Conservation (phyloP, 2,888 invertebrate genomes). For the Pogonocherus hispidulus region DNA sequence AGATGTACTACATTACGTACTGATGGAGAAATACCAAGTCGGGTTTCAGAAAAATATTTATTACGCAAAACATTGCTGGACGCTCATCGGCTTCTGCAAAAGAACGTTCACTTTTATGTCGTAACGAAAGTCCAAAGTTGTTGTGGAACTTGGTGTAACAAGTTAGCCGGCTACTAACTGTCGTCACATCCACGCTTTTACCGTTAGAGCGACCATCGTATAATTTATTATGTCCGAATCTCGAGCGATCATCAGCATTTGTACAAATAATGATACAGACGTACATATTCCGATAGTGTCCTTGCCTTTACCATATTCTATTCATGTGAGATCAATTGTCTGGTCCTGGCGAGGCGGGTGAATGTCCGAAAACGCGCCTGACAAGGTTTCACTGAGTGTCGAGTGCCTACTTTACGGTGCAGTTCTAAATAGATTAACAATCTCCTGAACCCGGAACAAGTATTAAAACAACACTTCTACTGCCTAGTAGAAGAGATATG, state of each 20-base stretch:
- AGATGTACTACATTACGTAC: too few species aligned
- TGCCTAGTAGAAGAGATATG: not conserved
- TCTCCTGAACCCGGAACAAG: conserved; percentile 9
- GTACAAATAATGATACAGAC: conserved; percentile 11
- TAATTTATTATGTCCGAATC: conserved; percentile 15
- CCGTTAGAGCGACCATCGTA: not conserved
- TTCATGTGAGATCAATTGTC: conserved; percentile 16
- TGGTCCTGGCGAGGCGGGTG: conserved; percentile 5
- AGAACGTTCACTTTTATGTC: too few species aligned
- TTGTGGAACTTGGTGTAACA: too few species aligned
- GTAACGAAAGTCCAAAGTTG: too few species aligned
- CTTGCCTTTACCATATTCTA: conserved; percentile 13
- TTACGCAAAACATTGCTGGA: too few species aligned
- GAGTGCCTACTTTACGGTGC: conserved; percentile 4
- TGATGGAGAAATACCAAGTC: too few species aligned
- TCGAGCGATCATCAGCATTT: conserved; percentile 1
- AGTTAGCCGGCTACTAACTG: not conserved
- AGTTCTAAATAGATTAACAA: conserved; percentile 17
- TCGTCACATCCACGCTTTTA: not conserved
- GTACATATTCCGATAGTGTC: conserved; percentile 11
- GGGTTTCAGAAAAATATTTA: too few species aligned
- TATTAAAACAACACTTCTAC: conserved; percentile 2
- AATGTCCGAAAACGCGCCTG: conserved; percentile 20
- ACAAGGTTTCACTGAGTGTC: conserved; percentile 13
- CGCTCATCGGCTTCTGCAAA: too few species aligned